Evolutionary conservation across 2,888 invertebrate species (phyloP), one percentile per base, ranked within the genome.

Genomic region (Apotomis capreana): DNA sequence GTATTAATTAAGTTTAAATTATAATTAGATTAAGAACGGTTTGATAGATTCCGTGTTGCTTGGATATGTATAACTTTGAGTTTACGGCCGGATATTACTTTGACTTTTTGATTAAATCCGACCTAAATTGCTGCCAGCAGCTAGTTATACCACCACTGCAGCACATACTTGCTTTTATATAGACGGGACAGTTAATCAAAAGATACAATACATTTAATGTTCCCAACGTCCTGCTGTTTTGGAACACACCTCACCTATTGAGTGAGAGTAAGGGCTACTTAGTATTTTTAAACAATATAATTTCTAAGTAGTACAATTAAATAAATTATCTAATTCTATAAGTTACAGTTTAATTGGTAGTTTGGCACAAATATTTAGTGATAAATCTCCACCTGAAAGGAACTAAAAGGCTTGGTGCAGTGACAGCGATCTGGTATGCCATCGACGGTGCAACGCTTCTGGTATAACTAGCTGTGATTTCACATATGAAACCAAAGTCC

Each of bases 401-500:
- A 63, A 68, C 37, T 26, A 26, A 6, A 68, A 65, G 37, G 54
- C 60, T 54, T 54, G 62, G 70, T 70, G 65, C 65, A 60, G 54
- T 54, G 12, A 36, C 49, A 54, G 52, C 26, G 15, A 64, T 6
- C 26, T 46, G 36, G 46, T n/a, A 46, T 46, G 55, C 65, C 26
- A 15, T 57, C 46, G 40, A 65, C 12, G 10, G 46, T 55, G 55
- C 46, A 57, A 26, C n/a, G n/a, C 54, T 55, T 26, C 55, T 55
- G 62, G 40, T 51, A 57, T 69, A 63, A 63, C 69, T 69, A 69
- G 57, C 69, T 51, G 57, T 51, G 49, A 57, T 37, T 63, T 13
- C 57, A 65, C 49, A 40, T 36, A 69, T 60, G 6, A 60, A 69
- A 57, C 57, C 57, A 49, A 57, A 63, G 6, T 55, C 62, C 55